These are phyloP conservation scores for Enhydra lutris DNA, from an alignment of 2,113 vertebrate species.

Conservation along the genomic window DNA sequence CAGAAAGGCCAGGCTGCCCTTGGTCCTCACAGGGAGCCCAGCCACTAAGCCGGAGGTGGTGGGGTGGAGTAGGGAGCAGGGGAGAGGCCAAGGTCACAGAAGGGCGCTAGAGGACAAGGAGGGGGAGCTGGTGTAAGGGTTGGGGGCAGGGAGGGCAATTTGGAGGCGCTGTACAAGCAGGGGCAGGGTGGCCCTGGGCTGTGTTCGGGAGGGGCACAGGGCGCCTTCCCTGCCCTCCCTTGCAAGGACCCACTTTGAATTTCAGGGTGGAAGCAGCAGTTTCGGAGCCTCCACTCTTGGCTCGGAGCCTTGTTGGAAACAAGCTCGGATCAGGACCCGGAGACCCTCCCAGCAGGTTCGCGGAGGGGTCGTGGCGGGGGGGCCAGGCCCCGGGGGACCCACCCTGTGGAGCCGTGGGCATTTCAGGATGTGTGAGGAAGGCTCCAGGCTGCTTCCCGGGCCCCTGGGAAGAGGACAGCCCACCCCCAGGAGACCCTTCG, in stretches of 20 bases:
- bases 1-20: background rate
- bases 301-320: background rate
- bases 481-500: background rate
- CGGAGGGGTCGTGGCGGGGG: accelerated
- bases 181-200: background rate
- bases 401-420: background rate
- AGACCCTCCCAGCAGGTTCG: background rate
- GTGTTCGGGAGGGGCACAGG: background rate
- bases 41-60: background rate
- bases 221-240: background rate
- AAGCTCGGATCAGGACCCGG: background rate
- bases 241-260: background rate
- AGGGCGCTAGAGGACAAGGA: background rate
- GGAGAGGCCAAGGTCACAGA: background rate
- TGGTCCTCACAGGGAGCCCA: background rate
- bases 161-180: background rate
- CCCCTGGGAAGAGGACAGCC: background rate
- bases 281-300: no score
- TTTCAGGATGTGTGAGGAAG: background rate
- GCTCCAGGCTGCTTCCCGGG: background rate
- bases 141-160: background rate
- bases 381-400: background rate
- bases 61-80: background rate
- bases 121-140: background rate
- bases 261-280: background rate